phyloP scores from a whole-genome alignment of 2,888 invertebrate genomes.

The Choristoneura rosaceana region DNA sequence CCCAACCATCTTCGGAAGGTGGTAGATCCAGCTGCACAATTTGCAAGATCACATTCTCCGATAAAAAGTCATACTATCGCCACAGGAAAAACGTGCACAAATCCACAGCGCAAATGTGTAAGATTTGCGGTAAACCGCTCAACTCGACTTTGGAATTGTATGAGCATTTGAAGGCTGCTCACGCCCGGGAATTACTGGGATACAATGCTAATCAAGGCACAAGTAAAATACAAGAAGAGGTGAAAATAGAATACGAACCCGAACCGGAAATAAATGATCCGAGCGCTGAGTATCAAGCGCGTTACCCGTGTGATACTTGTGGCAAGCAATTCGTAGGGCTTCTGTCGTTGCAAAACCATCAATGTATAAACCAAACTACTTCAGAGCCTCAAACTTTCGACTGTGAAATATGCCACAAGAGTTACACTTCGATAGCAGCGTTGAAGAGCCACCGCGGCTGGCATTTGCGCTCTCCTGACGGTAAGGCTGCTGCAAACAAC shows the following conservation, averaged over 20 bases:
- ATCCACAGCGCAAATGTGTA: constrained; percentile 84
- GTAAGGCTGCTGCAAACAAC: constrained; percentile 82
- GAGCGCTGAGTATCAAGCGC: constrained; percentile 77
- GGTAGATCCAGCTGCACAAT: constrained; percentile 85
- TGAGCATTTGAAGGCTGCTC: constrained; percentile 86
- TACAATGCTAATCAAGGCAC: constrained; percentile 77
- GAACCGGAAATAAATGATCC: constrained; percentile 72
- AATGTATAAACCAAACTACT: constrained; percentile 74
- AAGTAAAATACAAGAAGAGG: constrained; percentile 69
- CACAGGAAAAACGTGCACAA: constrained; percentile 86
- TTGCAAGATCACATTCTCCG: constrained; percentile 86
- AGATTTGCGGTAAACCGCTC: constrained; percentile 87
- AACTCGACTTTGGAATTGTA: constrained; percentile 87
- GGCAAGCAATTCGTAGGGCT: constrained; percentile 84
- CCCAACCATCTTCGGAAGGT: constrained; percentile 57
- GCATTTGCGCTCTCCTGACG: constrained; percentile 86
- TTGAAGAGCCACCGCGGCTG: constrained; percentile 88
- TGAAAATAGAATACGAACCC: constrained; percentile 71
- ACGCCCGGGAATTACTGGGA: constrained; percentile 81
- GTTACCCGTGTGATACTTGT: constrained; percentile 84
- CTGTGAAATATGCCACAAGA: constrained; percentile 88
- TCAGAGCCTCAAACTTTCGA: constrained; percentile 79
- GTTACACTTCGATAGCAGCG: constrained; percentile 88
- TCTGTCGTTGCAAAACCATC: constrained; percentile 83
- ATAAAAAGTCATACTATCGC: constrained; percentile 85